These are phyloP conservation scores for Apis laboriosa DNA, from an alignment of 1,140 invertebrate species.

Conservation along the genomic window DNA sequence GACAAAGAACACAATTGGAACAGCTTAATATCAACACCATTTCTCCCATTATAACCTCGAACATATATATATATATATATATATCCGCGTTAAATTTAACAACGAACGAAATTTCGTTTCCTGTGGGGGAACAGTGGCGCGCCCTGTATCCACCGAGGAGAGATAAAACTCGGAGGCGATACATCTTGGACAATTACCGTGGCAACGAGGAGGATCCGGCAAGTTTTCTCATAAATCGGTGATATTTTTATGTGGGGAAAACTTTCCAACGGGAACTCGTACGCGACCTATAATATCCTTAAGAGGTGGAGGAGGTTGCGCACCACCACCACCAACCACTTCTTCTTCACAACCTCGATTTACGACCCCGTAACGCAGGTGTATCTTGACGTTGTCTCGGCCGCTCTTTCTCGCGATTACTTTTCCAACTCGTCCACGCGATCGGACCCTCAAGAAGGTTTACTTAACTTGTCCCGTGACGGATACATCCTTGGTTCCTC, in stretches of 20 bases:
- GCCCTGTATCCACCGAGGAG: constrained; percentile 8
- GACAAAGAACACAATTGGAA: too few relatives aligned
- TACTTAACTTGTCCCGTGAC: constrained; percentile 46
- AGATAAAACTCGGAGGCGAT: constrained; percentile 66
- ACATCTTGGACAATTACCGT: constrained; percentile 74
- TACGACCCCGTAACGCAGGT: constrained; percentile 36
- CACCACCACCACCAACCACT: constrained; percentile 1
- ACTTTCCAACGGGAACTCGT: constrained; percentile 65
- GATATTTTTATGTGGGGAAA: constrained; percentile 73
- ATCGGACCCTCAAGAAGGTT: constrained; percentile 60
- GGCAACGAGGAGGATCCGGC: constrained; percentile 60
- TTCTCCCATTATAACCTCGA: too few relatives aligned
- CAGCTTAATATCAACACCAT: too few relatives aligned
- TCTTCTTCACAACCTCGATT: constrained; percentile 40
- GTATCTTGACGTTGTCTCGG: constrained; percentile 16
- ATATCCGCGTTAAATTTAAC: not conserved
- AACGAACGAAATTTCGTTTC: not conserved
- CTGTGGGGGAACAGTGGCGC: constrained; percentile 11
- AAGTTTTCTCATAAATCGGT: constrained; percentile 74
- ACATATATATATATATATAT: too few relatives aligned
- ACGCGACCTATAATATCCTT: constrained; percentile 71
- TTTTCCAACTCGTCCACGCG: constrained; percentile 57
- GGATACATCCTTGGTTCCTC: not conserved
- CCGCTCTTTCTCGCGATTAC: constrained; percentile 48
- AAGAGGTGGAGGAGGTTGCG: constrained; percentile 43